Percentiles rank a stretch among this genome's conserved stretches.
Conservation (phyloP, 2,888 invertebrate species). For the Drosophila phalerata region DNA sequence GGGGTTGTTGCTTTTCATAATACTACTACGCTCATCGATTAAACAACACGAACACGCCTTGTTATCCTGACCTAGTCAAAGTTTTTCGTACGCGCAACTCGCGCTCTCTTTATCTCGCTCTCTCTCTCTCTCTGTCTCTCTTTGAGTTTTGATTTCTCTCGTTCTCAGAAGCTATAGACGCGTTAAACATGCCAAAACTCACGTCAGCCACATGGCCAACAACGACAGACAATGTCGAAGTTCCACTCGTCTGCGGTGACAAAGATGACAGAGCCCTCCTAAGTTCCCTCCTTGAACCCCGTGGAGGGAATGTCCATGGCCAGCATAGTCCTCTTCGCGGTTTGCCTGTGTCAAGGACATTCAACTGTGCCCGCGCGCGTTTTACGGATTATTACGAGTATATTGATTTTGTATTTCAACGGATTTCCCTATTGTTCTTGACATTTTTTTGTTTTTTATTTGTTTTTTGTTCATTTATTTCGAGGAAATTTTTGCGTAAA, state of each 20-base stretch:
- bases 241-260: conserved; percentile 21
- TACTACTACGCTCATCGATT: conserved; percentile 64
- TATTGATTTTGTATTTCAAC: conserved; percentile 52
- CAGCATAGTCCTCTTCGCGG: conserved; percentile 6
- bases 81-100: conserved; percentile 44
- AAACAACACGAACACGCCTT: conserved; percentile 46
- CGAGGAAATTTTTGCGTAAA: not conserved
- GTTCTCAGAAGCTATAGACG: not conserved
- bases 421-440: conserved; percentile 27
- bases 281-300: not conserved
- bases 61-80: conserved; percentile 77
- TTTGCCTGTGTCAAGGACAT: conserved; percentile 70
- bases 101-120: not conserved
- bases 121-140: not conserved
- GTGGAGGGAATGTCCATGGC: conserved; percentile 1
- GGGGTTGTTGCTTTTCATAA: conserved; percentile 48
- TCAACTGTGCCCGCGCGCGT: conserved; percentile 41
- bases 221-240: conserved; percentile 12
- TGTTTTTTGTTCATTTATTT: not conserved
- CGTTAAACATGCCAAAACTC: conserved; percentile 48
- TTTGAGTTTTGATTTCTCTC: conserved; percentile 6
- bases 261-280: conserved; percentile 32
- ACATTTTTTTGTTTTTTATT: not conserved
- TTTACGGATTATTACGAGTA: conserved; percentile 25
- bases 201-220: conserved; percentile 55